These are phyloP conservation scores for Ptiloglossa arizonensis DNA, from an alignment of 1,140 invertebrate genomes.

Conservation along the genomic window DNA sequence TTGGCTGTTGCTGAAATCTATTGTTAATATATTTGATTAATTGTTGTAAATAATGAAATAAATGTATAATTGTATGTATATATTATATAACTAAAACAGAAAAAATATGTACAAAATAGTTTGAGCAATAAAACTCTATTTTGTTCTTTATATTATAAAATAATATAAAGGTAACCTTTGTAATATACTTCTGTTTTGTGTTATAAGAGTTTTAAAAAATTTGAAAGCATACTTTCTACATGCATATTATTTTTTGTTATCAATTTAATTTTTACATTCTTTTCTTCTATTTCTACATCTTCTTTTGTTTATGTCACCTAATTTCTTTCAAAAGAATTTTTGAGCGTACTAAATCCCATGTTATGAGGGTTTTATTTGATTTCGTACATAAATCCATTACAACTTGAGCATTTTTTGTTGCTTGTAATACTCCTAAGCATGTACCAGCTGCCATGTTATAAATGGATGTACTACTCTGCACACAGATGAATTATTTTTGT, in stretches of 20 bases:
- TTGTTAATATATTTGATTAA: neutral
- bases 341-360: constrained; percentile 88
- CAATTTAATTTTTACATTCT: constrained; percentile 12
- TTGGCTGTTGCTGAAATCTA: neutral
- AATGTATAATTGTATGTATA: too few relatives aligned
- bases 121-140: neutral
- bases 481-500: constrained; percentile 45
- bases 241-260: neutral
- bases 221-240: neutral
- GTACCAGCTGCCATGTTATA: constrained; percentile 94
- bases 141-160: constrained; percentile 1
- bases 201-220: constrained; percentile 7
- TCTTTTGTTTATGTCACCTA: constrained; percentile 66
- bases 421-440: constrained; percentile 86
- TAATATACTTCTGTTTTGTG: neutral
- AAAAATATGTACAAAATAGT: neutral
- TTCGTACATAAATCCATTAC: constrained; percentile 89
- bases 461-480: constrained; percentile 87
- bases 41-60: neutral
- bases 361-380: constrained; percentile 80
- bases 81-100: neutral
- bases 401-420: constrained; percentile 82
- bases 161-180: constrained; percentile 3
- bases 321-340: constrained; percentile 66
- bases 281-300: constrained; percentile 26